Base-by-base conservation (phyloP, 2,113 vertebrate genomes). In the Xiphophorus maculatus region DNA sequence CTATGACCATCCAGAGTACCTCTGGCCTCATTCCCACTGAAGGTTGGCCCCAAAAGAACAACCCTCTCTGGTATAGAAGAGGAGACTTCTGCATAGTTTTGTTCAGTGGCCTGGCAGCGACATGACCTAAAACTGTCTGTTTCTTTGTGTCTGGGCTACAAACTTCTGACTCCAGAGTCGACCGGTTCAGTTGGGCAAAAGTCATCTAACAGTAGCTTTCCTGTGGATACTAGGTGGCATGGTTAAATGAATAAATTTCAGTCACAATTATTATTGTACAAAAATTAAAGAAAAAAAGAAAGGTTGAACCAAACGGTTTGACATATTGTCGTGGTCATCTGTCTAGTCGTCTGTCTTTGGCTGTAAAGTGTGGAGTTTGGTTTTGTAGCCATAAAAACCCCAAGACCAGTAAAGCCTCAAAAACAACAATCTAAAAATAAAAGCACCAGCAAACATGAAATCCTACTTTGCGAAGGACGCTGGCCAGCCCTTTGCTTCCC, bases 401-500 rank as follows among this genome's bases (percentile, higher is more conserved):
- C 81, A 90, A 72, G 66, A 69, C 74, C 74, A 68, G 48, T 35
- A 72, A 84, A 30, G 77, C 63, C 72, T 79, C 33, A 86, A 80
- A 87, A 82, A 87, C 69, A 84, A 82, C 63, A 48, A 29, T 71
- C 80, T 81, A 89, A 86, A 87, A 82, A 90, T 87, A 87, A 44
- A 63, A 51, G 6, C 40, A 54, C 12, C 28, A 78, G 82, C 82
- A 87, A 90, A 90, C 90, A 90, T 88, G 82, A 91, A 90, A 82
- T 88, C 62, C 63, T 66, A 76, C 87, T 9, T 79, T 33, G 17
- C 80, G 73, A 79, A 42, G 35, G 35, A 87, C 81, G 80, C 68
- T 64, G 77, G 75, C 78, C 85, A 75, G 81, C 68, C 73, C 73
- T 37, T 69, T 35, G 0, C 73, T 81, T 69, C 68, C 75, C 84